Conservation (phyloP, 2,797 vertebrate genomes). For the Parauchenoglanis punctatus region DNA sequence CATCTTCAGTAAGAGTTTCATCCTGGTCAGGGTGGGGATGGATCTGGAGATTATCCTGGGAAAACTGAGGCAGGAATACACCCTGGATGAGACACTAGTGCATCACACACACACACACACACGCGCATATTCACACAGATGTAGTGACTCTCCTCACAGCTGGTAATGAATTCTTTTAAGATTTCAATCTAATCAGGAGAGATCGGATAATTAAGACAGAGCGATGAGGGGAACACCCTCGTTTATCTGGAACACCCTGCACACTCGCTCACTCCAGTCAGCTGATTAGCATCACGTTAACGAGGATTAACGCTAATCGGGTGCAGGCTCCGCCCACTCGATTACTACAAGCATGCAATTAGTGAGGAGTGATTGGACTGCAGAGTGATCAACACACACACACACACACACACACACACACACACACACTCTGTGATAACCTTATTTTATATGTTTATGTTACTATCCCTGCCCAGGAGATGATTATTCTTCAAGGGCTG, state of each 20-base stretch:
- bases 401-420: slow-evolving; percentile 20
- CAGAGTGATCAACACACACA: slow-evolving; percentile 45
- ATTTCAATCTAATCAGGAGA: slow-evolving; percentile 74
- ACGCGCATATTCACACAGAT: neutral
- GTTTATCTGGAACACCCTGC: slow-evolving; percentile 38
- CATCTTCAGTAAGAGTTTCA: neutral
- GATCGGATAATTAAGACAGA: slow-evolving; percentile 77
- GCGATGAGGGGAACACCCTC: slow-evolving; percentile 59
- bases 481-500: slow-evolving; percentile 1
- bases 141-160: slow-evolving; percentile 25
- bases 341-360: slow-evolving; percentile 41
- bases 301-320: slow-evolving; percentile 59
- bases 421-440: neutral
- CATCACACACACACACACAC: neutral
- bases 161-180: slow-evolving; percentile 73
- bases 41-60: neutral
- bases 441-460: slow-evolving; percentile 2
- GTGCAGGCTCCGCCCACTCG: slow-evolving; percentile 56
- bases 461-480: neutral
- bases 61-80: neutral
- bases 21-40: neutral
- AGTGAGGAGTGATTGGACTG: slow-evolving; percentile 52
- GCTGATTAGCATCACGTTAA: slow-evolving; percentile 67
- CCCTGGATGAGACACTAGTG: neutral
- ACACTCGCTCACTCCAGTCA: slow-evolving; percentile 64